Conservation (phyloP, 2,888 invertebrate genomes). For the Trilocha varians region DNA sequence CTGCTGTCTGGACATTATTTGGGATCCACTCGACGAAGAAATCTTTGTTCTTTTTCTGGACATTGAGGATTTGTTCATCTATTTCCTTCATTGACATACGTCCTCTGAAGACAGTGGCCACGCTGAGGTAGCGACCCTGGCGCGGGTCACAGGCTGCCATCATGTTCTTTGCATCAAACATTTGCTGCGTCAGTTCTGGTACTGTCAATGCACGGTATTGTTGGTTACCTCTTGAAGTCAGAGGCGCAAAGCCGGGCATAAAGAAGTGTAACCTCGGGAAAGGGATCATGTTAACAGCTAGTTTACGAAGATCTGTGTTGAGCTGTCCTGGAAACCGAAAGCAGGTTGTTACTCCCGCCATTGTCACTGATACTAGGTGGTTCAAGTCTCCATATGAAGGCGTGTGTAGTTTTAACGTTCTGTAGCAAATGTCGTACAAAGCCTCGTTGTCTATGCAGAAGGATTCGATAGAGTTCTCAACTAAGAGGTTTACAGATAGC, state of each 20-base stretch:
- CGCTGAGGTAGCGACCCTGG: slow-evolving; percentile 89
- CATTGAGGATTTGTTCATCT: slow-evolving; percentile 84
- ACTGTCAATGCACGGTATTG: slow-evolving; percentile 90
- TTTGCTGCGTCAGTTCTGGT: slow-evolving; percentile 89
- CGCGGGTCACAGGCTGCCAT: slow-evolving; percentile 96
- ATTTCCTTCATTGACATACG: slow-evolving; percentile 95
- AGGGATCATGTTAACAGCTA: slow-evolving; percentile 73
- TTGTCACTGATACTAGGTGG: slow-evolving; percentile 47
- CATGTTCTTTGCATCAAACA: slow-evolving; percentile 96
- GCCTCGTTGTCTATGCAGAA: slow-evolving; percentile 85
- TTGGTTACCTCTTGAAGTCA: slow-evolving; percentile 84
- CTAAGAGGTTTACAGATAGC: slow-evolving; percentile 75
- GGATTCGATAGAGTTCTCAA: slow-evolving; percentile 76
- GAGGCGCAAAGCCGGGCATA: slow-evolving; percentile 75
- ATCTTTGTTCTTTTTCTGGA: slow-evolving; percentile 82
- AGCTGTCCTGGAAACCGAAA: slow-evolving; percentile 55
- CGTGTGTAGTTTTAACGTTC: slow-evolving; percentile 78
- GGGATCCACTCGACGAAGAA: slow-evolving; percentile 88
- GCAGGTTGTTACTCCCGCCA: slow-evolving; percentile 60
- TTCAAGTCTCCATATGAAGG: slow-evolving; percentile 86
- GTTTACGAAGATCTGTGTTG: slow-evolving; percentile 81
- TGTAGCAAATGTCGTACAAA: slow-evolving; percentile 83
- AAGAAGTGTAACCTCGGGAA: slow-evolving; percentile 80
- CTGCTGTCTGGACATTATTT: slow-evolving; percentile 84
- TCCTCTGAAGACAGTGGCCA: slow-evolving; percentile 90